phyloP scores from a whole-genome alignment of 2,888 invertebrate genomes.

The Nemoura dubitans region DNA sequence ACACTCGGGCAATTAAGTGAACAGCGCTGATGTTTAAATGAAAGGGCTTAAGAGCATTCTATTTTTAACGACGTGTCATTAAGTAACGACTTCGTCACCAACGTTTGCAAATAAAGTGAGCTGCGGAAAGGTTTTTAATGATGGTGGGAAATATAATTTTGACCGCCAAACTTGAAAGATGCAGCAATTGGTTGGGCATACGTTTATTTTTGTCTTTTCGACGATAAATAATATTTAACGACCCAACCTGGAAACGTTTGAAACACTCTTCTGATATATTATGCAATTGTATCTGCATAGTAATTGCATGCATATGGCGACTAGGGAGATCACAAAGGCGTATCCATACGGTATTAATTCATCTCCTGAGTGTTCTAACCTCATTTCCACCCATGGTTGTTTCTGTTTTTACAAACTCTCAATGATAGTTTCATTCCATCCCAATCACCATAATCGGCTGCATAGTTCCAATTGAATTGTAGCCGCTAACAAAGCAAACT shows the following conservation, averaged over 20 bases:
- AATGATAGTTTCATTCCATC: neutral
- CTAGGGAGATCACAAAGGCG: slow-evolving; percentile 2
- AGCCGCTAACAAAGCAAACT: neutral
- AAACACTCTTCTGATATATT: neutral
- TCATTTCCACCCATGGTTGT: neutral
- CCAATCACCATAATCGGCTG: neutral
- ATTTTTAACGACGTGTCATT: slow-evolving; percentile 7
- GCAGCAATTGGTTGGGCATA: neutral
- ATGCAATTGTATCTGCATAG: neutral
- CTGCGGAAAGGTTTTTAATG: slow-evolving; percentile 18
- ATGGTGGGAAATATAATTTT: neutral
- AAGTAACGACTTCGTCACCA: neutral
- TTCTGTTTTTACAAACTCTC: neutral
- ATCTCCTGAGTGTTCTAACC: neutral
- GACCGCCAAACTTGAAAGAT: slow-evolving; percentile 7
- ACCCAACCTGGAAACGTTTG: neutral
- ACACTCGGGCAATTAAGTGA: neutral
- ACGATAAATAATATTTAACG: slow-evolving; percentile 1
- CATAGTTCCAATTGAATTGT: neutral
- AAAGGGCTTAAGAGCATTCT: slow-evolving; percentile 12
- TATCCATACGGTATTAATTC: slow-evolving; percentile 1
- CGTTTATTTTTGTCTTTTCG: neutral
- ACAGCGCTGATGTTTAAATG: neutral
- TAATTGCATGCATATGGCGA: neutral
- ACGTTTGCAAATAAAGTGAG: neutral